phyloP scores from a whole-genome alignment of 2,888 invertebrate species.

The Platerodrilus igneus region DNA sequence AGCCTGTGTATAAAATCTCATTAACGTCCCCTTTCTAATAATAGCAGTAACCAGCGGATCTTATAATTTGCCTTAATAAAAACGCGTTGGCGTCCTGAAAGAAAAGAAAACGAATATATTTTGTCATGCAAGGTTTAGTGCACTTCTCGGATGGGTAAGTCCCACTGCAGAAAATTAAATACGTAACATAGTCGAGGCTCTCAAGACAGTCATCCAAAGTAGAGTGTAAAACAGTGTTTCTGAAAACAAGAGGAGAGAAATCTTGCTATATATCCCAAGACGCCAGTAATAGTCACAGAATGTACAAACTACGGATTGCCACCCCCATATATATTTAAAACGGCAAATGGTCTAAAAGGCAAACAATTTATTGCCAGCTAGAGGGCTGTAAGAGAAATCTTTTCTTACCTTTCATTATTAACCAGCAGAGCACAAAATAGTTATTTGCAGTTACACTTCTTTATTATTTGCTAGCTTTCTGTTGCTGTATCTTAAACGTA shows the following conservation, averaged over 20 bases:
- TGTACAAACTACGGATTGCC: slow-evolving; percentile 14
- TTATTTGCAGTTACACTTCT: no score
- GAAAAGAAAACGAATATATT: slow-evolving; percentile 16
- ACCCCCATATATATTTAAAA: slow-evolving; percentile 13
- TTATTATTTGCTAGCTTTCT: no score
- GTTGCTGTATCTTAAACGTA: no score
- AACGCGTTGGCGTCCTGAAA: no score
- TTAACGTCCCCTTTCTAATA: no score
- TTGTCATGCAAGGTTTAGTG: slow-evolving; percentile 16
- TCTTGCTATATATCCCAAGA: slow-evolving; percentile 25
- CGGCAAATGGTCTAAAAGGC: slow-evolving; percentile 7
- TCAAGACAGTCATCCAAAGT: slow-evolving; percentile 30
- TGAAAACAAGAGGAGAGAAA: slow-evolving; percentile 27
- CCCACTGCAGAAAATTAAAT: slow-evolving; percentile 33
- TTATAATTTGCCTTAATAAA: no score
- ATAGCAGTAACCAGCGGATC: no score
- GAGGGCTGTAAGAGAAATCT: no score
- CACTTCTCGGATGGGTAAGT: slow-evolving; percentile 28
- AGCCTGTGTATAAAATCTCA: no score
- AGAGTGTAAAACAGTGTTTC: slow-evolving; percentile 34
- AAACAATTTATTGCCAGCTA: no score
- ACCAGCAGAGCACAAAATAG: slow-evolving; percentile 6
- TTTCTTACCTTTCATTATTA: slow-evolving; percentile 10
- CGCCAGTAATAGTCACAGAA: slow-evolving; percentile 24
- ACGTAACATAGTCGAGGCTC: slow-evolving; percentile 29